These are phyloP conservation scores for Brachyistius frenatus DNA, from an alignment of 2,113 vertebrate genomes.

Conservation along the genomic window DNA sequence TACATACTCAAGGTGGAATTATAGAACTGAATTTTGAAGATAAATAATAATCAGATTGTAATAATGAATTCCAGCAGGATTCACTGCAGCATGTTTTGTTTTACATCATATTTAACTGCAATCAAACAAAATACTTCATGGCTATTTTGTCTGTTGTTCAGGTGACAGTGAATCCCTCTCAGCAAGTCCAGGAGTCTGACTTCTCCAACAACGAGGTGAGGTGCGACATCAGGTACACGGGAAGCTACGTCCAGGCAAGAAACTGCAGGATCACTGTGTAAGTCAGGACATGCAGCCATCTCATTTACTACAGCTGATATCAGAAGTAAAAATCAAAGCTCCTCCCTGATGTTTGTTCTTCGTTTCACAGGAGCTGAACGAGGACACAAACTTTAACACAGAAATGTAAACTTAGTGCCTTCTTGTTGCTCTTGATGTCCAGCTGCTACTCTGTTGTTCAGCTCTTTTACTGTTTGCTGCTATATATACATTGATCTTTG, in stretches of 20 bases:
- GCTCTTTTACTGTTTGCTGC: conserved; percentile 11
- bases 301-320: not conserved
- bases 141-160: conserved; percentile 28
- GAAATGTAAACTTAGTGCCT: not conserved
- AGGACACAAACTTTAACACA: conserved; percentile 2
- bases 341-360: not conserved
- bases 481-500: not conserved
- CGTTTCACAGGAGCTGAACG: conserved; percentile 71
- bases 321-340: not conserved
- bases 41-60: not conserved
- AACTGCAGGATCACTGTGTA: conserved; percentile 85
- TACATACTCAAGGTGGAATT: conserved; percentile 84
- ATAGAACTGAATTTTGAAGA: not conserved
- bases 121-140: not conserved
- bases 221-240: conserved; percentile 85
- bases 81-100: no score
- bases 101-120: not conserved
- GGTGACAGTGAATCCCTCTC: conserved; percentile 87
- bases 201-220: conserved; percentile 85
- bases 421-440: conserved; percentile 15
- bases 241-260: conserved; percentile 79
- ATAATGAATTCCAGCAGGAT: no score
- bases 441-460: conserved; percentile 14
- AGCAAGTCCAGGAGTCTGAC: conserved; percentile 84
- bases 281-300: not conserved